These are phyloP conservation scores for Enchytraeus crypticus DNA, from an alignment of 2,888 invertebrate genomes.

Conservation along the genomic window DNA sequence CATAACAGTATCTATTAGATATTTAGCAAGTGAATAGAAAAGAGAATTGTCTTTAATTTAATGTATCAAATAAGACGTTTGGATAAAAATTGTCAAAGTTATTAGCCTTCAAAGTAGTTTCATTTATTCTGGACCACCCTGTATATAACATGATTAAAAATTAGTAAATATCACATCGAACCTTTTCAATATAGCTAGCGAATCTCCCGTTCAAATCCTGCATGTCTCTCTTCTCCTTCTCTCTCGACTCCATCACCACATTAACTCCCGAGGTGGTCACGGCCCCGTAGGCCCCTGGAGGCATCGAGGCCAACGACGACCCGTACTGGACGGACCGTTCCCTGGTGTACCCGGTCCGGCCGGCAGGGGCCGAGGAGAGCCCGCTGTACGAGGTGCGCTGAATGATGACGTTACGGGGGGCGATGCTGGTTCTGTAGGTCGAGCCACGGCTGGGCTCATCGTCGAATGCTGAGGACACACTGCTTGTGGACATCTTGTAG, in stretches of 20 bases:
- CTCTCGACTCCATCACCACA: slow-evolving; percentile 46
- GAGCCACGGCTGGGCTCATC: background rate
- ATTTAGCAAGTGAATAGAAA: too few species aligned
- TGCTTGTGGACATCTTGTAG: background rate
- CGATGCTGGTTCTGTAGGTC: slow-evolving; percentile 14
- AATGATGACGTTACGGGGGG: slow-evolving; percentile 20
- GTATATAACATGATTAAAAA: too few species aligned
- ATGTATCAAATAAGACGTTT: too few species aligned
- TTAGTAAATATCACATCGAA: too few species aligned
- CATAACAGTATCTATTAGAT: too few species aligned
- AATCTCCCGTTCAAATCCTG: slow-evolving; percentile 53
- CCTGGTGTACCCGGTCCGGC: background rate
- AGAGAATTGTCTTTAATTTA: too few species aligned
- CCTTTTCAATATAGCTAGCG: slow-evolving; percentile 53
- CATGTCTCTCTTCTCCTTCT: slow-evolving; percentile 53
- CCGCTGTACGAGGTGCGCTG: slow-evolving; percentile 9
- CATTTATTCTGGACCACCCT: too few species aligned
- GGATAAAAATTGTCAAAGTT: too few species aligned
- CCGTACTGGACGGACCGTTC: slow-evolving; percentile 5
- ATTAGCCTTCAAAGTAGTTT: too few species aligned
- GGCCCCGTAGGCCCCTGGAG: slow-evolving; percentile 35
- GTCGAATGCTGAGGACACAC: background rate
- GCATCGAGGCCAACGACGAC: slow-evolving; percentile 9
- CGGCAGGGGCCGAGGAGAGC: background rate
- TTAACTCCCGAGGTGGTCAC: slow-evolving; percentile 42